Evolutionary conservation across 2,888 invertebrate genomes (phyloP), one percentile per base, ranked within the genome.

Genomic region (Gryllus longicercus): DNA sequence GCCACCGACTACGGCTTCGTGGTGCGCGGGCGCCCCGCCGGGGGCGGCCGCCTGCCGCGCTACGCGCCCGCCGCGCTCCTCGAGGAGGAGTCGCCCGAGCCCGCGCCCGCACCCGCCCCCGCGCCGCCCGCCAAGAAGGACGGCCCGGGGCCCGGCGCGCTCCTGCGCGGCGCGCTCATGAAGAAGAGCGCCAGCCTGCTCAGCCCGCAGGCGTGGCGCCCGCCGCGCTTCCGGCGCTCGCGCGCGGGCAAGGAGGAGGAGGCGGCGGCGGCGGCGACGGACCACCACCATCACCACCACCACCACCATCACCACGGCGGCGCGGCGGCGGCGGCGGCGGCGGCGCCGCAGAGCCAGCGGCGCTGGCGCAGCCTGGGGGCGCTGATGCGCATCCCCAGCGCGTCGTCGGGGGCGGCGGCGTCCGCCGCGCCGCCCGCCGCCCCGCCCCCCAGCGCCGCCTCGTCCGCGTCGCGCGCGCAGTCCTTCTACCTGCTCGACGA

Each of bases 401-500:
- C n/a, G 49, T 63, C 63, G 14, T 63, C 63, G 63, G 63, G 16
- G 14, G 14, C 63, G 63, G 5, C 63, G n/a, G 63, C 63, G 87
- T 23, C 81, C 83, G 25, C 51, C 50, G 21, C 51, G 86, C 77
- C 78, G 79, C 79, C 25, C 79, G 78, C 51, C 63, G 50, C 38
- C 74, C 49, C 75, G 74, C 25, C 77, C 79, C 50, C 79, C 82
- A 50, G n/a, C 81, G 81, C 49, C 85, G 38, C 5, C 38, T 38
- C 38, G 38, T 38, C 38, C 38, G 86, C 18, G 85, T 86, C 78
- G 86, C 84, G 87, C 25, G 87, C 89, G 5, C 88, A 88, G 82
- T 88, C 88, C 82, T 89, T 89, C 82, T 89, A 89, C 84, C 86
- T 89, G 16, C 84, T 89, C 38, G 89, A 89, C 81, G 89, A 89